phyloP scores from a whole-genome alignment of 2,888 invertebrate species.

The Julus scanicus region DNA sequence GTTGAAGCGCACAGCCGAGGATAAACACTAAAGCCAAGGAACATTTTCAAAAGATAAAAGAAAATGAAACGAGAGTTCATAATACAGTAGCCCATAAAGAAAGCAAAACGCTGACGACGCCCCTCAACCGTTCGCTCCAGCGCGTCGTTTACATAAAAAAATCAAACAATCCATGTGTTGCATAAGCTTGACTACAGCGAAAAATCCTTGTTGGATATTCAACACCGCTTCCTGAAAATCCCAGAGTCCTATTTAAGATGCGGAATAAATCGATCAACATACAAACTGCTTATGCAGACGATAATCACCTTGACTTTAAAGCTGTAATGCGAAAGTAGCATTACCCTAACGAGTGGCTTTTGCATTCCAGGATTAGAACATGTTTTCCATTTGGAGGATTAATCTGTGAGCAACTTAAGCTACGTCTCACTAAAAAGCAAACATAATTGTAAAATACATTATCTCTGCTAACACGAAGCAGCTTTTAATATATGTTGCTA shows the following conservation, averaged over 20 bases:
- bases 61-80: constrained; percentile 17
- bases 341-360: not conserved
- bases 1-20: not conserved
- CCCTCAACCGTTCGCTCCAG: not conserved
- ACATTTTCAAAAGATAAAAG: constrained; percentile 31
- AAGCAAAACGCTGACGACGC: constrained; percentile 16
- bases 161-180: not conserved
- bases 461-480: no score
- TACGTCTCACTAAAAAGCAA: not conserved
- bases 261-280: constrained; percentile 19
- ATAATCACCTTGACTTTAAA: not conserved
- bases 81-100: constrained; percentile 3
- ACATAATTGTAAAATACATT: not conserved
- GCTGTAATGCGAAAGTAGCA: not conserved
- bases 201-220: not conserved
- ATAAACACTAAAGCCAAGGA: constrained; percentile 20
- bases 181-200: not conserved
- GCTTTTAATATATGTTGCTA: no score
- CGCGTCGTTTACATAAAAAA: not conserved
- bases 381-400: not conserved
- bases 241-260: not conserved
- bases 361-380: not conserved
- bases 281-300: not conserved
- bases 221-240: not conserved
- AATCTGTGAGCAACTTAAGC: not conserved